Conservation (phyloP, 2,888 invertebrate genomes). For the Chydorus sphaericus region DNA sequence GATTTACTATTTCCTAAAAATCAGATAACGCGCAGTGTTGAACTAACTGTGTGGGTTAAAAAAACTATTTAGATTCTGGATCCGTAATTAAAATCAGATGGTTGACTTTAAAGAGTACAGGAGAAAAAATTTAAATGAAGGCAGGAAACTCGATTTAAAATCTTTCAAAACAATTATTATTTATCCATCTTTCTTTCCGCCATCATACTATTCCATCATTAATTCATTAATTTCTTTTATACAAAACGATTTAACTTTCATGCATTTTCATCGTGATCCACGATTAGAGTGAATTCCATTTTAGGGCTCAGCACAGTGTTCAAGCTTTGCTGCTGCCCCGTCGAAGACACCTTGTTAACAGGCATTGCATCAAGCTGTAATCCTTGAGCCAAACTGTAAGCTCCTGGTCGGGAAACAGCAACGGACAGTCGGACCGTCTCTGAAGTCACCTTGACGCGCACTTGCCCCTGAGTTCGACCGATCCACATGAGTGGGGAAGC, state of each 20-base stretch:
- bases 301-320: neutral
- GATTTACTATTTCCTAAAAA: too few species aligned
- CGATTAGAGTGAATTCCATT: constrained; percentile 6
- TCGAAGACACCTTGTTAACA: neutral
- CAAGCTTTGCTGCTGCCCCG: too few species aligned
- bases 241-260: neutral
- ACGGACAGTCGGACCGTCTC: constrained; percentile 39
- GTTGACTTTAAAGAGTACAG: too few species aligned
- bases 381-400: constrained; percentile 43
- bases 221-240: neutral
- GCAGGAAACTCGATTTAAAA: too few species aligned
- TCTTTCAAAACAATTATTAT: too few species aligned
- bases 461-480: constrained; percentile 1
- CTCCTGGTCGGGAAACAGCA: constrained; percentile 45
- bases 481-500: constrained; percentile 10
- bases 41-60: too few species aligned
- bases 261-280: neutral
- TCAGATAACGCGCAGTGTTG: too few species aligned
- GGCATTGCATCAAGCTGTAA: neutral
- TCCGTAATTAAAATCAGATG: too few species aligned
- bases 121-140: too few species aligned
- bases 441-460: neutral
- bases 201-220: neutral
- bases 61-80: too few species aligned
- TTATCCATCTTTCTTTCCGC: too few species aligned